Conservation (phyloP, 2,113 vertebrate species). For the Embiotoca jacksoni region DNA sequence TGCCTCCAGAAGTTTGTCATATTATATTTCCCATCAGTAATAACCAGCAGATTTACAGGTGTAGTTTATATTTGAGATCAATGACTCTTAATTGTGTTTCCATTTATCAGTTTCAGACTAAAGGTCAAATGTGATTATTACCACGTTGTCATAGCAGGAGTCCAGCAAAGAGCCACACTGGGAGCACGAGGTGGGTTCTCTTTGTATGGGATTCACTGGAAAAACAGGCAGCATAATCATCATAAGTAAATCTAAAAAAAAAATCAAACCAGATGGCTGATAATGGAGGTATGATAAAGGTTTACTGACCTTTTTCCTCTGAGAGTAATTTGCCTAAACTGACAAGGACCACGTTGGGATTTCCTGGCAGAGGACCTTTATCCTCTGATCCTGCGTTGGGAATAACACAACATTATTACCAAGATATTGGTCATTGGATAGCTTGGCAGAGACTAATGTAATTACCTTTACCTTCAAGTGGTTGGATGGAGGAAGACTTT, state of each 20-base stretch:
- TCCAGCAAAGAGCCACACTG: constrained; percentile 74
- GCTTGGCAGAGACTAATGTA: neutral
- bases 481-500: neutral
- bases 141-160: constrained; percentile 70
- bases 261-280: neutral
- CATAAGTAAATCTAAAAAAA: neutral
- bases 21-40: neutral
- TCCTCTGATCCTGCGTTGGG: constrained; percentile 38
- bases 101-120: neutral
- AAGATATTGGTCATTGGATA: neutral
- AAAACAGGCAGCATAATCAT: constrained; percentile 17
- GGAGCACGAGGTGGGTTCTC: constrained; percentile 66
- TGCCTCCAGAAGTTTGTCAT: neutral
- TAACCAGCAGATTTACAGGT: neutral
- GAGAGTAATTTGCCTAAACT: constrained; percentile 77
- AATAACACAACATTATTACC: neutral
- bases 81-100: neutral
- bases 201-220: constrained; percentile 60
- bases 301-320: constrained; percentile 72
- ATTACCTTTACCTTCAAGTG: constrained; percentile 17
- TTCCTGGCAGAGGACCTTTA: constrained; percentile 70
- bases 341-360: constrained; percentile 82
- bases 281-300: constrained; percentile 14
- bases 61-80: constrained; percentile 17
- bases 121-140: constrained; percentile 31